Conservation (phyloP, 2,113 vertebrate genomes). For the Bos taurus region ARS-UCD2.0 NC_037351.1:35027501-35028000, state of each 20-base stretch:
- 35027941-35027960: constrained; percentile 31
- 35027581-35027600: neutral
- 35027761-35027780: neutral
- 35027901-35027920: constrained; percentile 20
- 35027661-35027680: constrained; percentile 12
- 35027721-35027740: neutral
- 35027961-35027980: constrained; percentile 20
- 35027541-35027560: neutral
- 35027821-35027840: neutral
- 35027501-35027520: neutral
- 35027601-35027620: neutral
- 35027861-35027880: neutral
- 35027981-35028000: constrained; percentile 24
- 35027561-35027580: neutral
- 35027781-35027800: neutral
- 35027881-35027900: constrained; percentile 11
- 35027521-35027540: neutral
- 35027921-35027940: constrained; percentile 36
- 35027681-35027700: neutral
- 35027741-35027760: neutral
- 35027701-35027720: neutral
- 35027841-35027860: neutral
- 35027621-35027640: neutral
- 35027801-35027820: constrained; percentile 13
- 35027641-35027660: neutral